phyloP scores from a whole-genome alignment of 2,113 vertebrate species.

The Ciconia maguari region DNA sequence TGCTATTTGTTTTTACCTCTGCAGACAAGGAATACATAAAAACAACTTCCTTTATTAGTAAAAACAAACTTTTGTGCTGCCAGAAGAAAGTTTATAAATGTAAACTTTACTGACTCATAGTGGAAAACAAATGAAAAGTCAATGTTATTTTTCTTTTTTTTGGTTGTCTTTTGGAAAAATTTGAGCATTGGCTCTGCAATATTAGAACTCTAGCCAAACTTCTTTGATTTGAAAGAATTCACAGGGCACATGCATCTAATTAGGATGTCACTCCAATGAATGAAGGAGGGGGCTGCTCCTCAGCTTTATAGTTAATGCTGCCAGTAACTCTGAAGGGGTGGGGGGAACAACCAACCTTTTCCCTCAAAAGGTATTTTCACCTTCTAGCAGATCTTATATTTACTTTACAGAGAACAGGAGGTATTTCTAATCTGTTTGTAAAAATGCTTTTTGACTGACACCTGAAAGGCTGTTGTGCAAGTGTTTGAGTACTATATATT shows the following conservation, averaged over 20 bases:
- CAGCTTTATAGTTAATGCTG: not conserved
- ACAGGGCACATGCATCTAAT: not conserved
- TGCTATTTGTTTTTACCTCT: not conserved
- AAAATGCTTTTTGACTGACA: not conserved
- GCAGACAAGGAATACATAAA: not conserved
- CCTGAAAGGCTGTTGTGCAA: not conserved
- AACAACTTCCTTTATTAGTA: not conserved
- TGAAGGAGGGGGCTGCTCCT: not conserved
- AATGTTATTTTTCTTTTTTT: not conserved
- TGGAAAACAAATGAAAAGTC: not conserved
- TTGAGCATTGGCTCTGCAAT: not conserved
- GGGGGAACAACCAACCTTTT: not conserved
- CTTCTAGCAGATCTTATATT: not conserved
- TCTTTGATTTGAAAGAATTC: not conserved
- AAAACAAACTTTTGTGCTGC: not conserved
- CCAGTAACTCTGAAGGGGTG: not conserved
- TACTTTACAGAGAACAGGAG: not conserved
- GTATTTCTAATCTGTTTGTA: not conserved
- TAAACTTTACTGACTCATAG: not conserved
- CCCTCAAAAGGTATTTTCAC: not conserved
- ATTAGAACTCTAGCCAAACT: not conserved
- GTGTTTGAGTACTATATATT: not conserved
- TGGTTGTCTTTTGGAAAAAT: not conserved
- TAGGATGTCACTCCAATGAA: not conserved
- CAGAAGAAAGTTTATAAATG: not conserved